Percentiles rank a stretch among this genome's conserved stretches.
Conservation (phyloP, 2,113 vertebrate species). For the Dipodomys stephensi region DNA sequence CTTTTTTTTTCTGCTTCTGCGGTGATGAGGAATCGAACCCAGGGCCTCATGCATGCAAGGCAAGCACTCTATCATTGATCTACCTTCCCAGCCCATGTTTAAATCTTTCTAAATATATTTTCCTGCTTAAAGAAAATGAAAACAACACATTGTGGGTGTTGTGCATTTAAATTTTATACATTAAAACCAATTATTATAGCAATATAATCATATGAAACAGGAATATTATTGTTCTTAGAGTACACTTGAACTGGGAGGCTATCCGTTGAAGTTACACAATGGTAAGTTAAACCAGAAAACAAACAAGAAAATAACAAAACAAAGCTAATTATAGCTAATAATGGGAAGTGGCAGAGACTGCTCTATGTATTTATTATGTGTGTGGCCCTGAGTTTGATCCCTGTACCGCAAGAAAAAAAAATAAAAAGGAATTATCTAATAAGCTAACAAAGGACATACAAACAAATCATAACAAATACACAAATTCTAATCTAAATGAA, state of each 20-base stretch:
- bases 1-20: no score
- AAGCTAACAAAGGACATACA: background rate
- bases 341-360: background rate
- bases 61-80: no score
- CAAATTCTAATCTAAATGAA: constrained; percentile 33
- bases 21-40: no score
- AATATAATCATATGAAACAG: background rate
- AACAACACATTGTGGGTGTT: background rate
- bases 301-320: background rate
- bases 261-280: background rate
- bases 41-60: no score
- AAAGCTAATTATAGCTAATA: background rate
- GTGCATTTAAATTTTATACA: background rate
- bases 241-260: background rate
- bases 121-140: background rate
- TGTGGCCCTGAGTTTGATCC: no score
- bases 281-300: background rate
- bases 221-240: background rate
- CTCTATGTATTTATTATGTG: no score
- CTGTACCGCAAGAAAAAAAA: no score
- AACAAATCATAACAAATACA: background rate
- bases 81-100: background rate
- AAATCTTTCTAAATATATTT: background rate
- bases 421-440: background rate
- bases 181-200: background rate